phyloP scores from a whole-genome alignment of 2,888 invertebrate species.

The Blastobasis adustella region DNA sequence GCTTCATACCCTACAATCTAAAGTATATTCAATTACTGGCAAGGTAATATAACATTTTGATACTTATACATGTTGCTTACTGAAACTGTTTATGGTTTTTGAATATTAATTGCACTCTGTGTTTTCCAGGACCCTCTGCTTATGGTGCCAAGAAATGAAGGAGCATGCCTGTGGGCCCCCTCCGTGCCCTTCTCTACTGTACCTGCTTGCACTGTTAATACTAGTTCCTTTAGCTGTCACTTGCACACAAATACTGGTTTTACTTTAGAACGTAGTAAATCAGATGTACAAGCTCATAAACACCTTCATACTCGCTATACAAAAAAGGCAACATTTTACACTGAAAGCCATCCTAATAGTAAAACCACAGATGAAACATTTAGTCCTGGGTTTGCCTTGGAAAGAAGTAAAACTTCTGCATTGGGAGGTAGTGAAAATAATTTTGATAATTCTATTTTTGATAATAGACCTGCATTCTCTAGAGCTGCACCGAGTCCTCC shows the following conservation, averaged over 20 bases:
- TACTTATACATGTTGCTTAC: not conserved
- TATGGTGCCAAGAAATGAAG: constrained; percentile 77
- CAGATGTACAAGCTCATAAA: constrained; percentile 55
- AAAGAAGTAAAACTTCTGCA: constrained; percentile 61
- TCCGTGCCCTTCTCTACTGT: constrained; percentile 57
- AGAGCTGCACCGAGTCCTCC: constrained; percentile 67
- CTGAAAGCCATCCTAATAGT: constrained; percentile 27
- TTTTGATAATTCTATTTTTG: constrained; percentile 52
- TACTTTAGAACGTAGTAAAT: constrained; percentile 62
- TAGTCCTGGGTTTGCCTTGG: constrained; percentile 38
- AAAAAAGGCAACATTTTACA: constrained; percentile 55
- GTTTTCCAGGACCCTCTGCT: constrained; percentile 71
- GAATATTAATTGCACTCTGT: not conserved
- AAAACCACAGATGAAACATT: constrained; percentile 25
- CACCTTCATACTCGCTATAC: constrained; percentile 36
- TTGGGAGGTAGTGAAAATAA: constrained; percentile 36
- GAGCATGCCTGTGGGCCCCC: constrained; percentile 68
- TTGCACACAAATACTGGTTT: constrained; percentile 58
- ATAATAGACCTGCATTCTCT: constrained; percentile 51
- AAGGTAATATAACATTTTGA: constrained; percentile 52
- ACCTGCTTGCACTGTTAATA: constrained; percentile 57
- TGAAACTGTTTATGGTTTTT: constrained; percentile 1
- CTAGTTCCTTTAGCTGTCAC: constrained; percentile 62
- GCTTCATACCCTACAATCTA: constrained; percentile 78
- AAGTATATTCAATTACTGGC: constrained; percentile 80